phyloP scores from a whole-genome alignment of 1,140 invertebrate species.

The Fopius arisanus region DNA sequence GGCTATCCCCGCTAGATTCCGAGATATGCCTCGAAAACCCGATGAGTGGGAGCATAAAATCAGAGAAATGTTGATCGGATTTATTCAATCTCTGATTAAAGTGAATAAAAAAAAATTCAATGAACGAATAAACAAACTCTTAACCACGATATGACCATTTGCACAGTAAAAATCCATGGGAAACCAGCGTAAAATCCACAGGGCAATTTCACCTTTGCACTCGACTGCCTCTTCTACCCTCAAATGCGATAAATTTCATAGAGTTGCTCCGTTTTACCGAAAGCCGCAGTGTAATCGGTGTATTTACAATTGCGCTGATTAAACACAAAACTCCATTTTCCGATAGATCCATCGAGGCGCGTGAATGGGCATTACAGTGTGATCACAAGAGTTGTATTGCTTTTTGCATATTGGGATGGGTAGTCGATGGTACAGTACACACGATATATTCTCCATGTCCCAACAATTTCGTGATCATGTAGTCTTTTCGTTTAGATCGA shows the following conservation, averaged over 20 bases:
- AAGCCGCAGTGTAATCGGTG: slow-evolving; percentile 28
- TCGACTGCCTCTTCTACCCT: not conserved
- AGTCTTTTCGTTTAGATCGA: not conserved
- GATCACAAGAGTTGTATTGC: not conserved
- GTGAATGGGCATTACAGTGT: slow-evolving; percentile 1
- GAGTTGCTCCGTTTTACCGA: slow-evolving; percentile 19
- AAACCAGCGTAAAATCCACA: not conserved
- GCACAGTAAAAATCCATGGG: not conserved
- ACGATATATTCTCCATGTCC: too few relatives aligned
- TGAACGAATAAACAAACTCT: not conserved
- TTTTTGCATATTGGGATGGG: not conserved
- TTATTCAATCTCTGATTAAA: too few relatives aligned
- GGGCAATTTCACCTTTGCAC: not conserved
- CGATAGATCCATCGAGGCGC: not conserved
- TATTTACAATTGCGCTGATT: slow-evolving; percentile 30
- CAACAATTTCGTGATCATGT: too few relatives aligned
- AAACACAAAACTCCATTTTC: slow-evolving; percentile 28
- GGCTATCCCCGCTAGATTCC: too few relatives aligned
- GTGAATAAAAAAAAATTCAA: not conserved
- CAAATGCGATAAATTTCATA: slow-evolving; percentile 21
- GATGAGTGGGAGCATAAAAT: too few relatives aligned
- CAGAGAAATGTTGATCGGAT: too few relatives aligned
- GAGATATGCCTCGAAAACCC: too few relatives aligned
- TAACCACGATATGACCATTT: not conserved
- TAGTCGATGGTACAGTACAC: too few relatives aligned